phyloP scores from a whole-genome alignment of 1,140 invertebrate species.

The Lucilia cuprina region DNA sequence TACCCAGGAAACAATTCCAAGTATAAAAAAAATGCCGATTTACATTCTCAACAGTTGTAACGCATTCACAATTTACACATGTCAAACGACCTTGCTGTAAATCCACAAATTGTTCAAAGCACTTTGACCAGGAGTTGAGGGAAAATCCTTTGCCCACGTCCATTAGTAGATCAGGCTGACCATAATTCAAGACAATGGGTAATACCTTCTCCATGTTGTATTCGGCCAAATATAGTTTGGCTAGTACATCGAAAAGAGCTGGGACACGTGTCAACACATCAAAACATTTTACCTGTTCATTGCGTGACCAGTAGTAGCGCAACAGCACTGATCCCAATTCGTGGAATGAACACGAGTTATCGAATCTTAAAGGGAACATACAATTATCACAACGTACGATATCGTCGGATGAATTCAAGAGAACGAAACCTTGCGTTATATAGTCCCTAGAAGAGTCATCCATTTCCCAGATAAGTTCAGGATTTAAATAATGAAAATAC shows the following conservation, averaged over 20 bases:
- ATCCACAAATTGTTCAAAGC: conserved; percentile 59
- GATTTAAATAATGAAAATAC: conserved; percentile 61
- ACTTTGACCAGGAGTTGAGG: conserved; percentile 51
- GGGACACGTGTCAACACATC: conserved; percentile 56
- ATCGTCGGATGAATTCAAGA: conserved; percentile 48
- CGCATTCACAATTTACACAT: conserved; percentile 56
- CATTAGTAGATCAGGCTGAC: conserved; percentile 49
- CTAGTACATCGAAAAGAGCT: conserved; percentile 54
- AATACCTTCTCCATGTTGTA: conserved; percentile 57
- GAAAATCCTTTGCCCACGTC: conserved; percentile 52
- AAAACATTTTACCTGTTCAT: conserved; percentile 59
- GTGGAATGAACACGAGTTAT: conserved; percentile 54
- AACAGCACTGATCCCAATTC: conserved; percentile 55
- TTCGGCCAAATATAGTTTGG: conserved; percentile 57
- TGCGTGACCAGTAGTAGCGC: conserved; percentile 59
- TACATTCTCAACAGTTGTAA: conserved; percentile 52
- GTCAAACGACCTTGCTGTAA: conserved; percentile 51
- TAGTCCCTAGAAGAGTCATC: conserved; percentile 56
- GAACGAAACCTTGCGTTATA: conserved; percentile 53
- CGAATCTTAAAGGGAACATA: conserved; percentile 54
- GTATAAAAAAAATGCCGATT: conserved; percentile 57
- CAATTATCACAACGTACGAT: conserved; percentile 56
- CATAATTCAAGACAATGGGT: conserved; percentile 56
- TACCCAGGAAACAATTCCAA: conserved; percentile 59
- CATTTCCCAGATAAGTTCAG: conserved; percentile 60